Evolutionary conservation across 1,140 invertebrate genomes (phyloP), one percentile per base, ranked within the genome.

Genomic region (Diabrotica virgifera): DNA sequence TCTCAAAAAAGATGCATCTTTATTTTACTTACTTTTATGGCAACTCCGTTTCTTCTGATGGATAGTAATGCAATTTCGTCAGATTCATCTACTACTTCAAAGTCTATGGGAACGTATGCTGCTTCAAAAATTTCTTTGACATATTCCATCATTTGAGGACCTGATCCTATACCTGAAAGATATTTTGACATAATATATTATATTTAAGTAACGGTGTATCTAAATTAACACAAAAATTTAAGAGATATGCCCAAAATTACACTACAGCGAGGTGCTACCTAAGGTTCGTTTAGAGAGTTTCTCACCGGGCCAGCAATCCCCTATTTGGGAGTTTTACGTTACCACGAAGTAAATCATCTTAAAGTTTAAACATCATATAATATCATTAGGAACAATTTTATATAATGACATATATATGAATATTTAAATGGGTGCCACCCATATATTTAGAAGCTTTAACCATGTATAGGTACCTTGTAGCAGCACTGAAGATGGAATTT

Each of bases 11-110:
- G n/a, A n/a, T n/a, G n/a, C n/a, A n/a, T n/a, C n/a, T n/a, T n/a
- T n/a, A n/a, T 24, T 13, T 64, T 74, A 82, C 85, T 50, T 65
- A 70, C 87, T 80, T 89, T 89, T n/a, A 89, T 71, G 24, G 85
- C 87, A 64, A 87, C 82, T 13, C 87, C 86, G 80, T 90, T 90
- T 66, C 89, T 79, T 68, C 82, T 80, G 14, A 90, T 85, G n/a
- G 87, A 85, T 12, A 81, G 79, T 13, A 90, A 76, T 8, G 85
- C 87, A 66, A 84, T 80, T 54, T 82, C 74, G 57, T 64, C 55
- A 8, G n/a, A 10, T 11, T 82, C 74, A 24, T 87, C 77, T 56
- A 83, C 79, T 75, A 88, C 86, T 67, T 75, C 72, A 53, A 82
- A 90, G 87, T 88, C 84, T 37, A 90, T 81, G 6, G 89, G 88